Evolutionary conservation across 2,113 vertebrate genomes (phyloP), one percentile per base, ranked within the genome.

Genomic region (Chlamydotis undulata): DNA sequence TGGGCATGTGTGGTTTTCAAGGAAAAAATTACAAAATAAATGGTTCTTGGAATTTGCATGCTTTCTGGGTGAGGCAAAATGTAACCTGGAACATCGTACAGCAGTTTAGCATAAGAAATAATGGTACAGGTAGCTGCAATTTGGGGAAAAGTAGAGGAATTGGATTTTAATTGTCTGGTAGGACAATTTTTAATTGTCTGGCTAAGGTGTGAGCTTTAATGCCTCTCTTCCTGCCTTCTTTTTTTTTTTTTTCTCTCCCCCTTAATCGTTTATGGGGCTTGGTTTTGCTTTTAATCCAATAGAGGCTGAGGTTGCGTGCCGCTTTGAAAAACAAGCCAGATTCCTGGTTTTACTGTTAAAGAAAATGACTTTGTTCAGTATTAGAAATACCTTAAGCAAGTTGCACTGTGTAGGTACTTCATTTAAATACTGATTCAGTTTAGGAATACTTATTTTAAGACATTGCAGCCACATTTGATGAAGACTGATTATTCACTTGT

Each of bases 221-320:
- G 56, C 56, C 16, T n/a, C 14, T 28, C 45, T 79, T 43, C 52
- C 63, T 92, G 52, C 75, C 45, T 71, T 84, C 74, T 4, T 74
- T 56, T 56, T 19, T 37, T 76, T 47, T 83, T 57, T 47, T 1
- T 12, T 45, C 7, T 35, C 35, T 37, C 33, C 0, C 8, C 14
- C 49, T 52, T 87, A 68, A 79, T 79, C 4, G 10, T 84, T 83
- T 59, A 10, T 67, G 29, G 25, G 41, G 31, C 52, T 91, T 56
- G 26, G 14, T 28, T 89, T 82, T 90, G 39, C 56, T 37, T 83
- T 91, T 69, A 89, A 61, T 61, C 45, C n/a, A 52, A 33, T 19
- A 71, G 60, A 4, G 6, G 28, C 59, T n/a, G 73, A 69, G 56
- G 43, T 65, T 67, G n/a, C 52, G n/a, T 0, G 0, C 11, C 0